A percentile compares a stretch with the other conserved stretches of the same genome.
Conservation (phyloP, 2,113 vertebrate species). For the Periophthalmodon schlosseri region DNA sequence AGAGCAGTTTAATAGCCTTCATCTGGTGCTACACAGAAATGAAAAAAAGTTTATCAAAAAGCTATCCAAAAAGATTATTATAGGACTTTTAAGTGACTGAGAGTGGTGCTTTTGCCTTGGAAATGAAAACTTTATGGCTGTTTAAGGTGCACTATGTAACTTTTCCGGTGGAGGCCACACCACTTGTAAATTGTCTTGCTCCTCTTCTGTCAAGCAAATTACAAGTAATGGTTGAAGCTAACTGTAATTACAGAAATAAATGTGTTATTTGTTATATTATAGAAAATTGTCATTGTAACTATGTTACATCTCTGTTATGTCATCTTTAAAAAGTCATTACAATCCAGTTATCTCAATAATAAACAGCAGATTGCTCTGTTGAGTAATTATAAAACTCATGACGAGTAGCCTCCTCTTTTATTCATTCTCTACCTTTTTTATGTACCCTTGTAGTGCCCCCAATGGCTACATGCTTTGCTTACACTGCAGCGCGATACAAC, state of each 20-base stretch:
- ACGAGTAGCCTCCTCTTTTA: neutral
- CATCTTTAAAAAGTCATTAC: neutral
- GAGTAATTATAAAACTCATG: neutral
- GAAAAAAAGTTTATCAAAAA: neutral
- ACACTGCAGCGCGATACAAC: neutral
- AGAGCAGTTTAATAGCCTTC: neutral
- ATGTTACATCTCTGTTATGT: neutral
- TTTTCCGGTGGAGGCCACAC: neutral
- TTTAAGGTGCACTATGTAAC: neutral
- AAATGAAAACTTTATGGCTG: neutral
- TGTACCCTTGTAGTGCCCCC: slow-evolving; percentile 7
- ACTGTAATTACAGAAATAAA: neutral
- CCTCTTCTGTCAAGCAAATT: neutral
- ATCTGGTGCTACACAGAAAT: neutral
- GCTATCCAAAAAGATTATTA: neutral
- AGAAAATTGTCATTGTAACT: neutral
- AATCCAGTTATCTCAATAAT: neutral
- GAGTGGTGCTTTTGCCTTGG: neutral
- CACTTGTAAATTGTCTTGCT: neutral
- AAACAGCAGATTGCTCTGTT: neutral
- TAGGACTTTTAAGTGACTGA: neutral
- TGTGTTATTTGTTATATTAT: neutral
- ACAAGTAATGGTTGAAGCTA: neutral
- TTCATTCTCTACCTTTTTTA: neutral
- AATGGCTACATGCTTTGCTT: slow-evolving; percentile 21